These are phyloP conservation scores for Plagodis pulveraria DNA, from an alignment of 2,888 invertebrate species.

Conservation along the genomic window DNA sequence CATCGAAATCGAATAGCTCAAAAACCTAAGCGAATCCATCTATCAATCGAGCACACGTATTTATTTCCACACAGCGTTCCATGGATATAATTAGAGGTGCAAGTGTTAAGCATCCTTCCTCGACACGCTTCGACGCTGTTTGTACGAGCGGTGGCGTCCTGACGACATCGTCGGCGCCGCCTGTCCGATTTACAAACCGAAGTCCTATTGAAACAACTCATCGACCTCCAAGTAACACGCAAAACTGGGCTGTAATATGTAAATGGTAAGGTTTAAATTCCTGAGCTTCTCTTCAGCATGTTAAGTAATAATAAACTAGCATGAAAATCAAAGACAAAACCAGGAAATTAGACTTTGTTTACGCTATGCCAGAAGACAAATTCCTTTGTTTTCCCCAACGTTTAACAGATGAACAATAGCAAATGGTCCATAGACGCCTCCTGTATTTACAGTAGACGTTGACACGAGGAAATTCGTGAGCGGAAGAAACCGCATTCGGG, in stretches of 20 bases:
- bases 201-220: conserved; percentile 50
- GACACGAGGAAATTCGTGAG: conserved; percentile 80
- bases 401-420: conserved; percentile 68
- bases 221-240: conserved; percentile 34
- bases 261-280: conserved; percentile 37
- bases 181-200: conserved; percentile 66
- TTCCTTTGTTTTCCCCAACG: conserved; percentile 67
- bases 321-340: conserved; percentile 58
- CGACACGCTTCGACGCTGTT: conserved; percentile 76
- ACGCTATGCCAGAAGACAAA: conserved; percentile 73
- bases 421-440: conserved; percentile 63
- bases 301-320: conserved; percentile 28
- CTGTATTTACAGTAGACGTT: conserved; percentile 66
- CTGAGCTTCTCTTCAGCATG: conserved; percentile 15
- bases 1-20: conserved; percentile 32
- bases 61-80: conserved; percentile 71
- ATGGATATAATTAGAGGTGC: conserved; percentile 79
- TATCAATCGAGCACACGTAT: conserved; percentile 52
- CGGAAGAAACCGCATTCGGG: conserved; percentile 82
- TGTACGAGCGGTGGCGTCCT: conserved; percentile 70
- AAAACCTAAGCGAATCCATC: conserved; percentile 36
- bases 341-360: conserved; percentile 82
- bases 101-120: conserved; percentile 81
- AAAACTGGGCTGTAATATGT: conserved; percentile 38
- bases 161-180: conserved; percentile 81